Base-by-base conservation (phyloP, 2,797 vertebrate species). In the Aythya fuligula region DNA sequence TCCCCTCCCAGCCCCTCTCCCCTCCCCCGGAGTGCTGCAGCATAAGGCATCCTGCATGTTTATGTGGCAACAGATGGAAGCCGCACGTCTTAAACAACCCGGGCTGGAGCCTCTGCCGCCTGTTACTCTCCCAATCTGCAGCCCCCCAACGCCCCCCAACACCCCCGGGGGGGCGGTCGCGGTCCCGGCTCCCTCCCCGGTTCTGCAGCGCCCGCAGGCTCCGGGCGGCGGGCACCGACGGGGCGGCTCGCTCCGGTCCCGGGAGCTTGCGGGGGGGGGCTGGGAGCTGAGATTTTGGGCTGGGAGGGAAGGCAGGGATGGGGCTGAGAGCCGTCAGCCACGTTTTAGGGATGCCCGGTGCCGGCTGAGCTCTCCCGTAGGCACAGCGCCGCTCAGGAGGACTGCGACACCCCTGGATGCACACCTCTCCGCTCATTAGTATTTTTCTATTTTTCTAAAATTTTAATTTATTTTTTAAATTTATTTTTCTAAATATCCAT, bases 311-410 rank as follows among this genome's bases (percentile, higher is more conserved):
- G 62, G 80, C 95, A 94, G 62, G 85, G 94, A 97, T 98, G 97
- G 88, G 90, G 95, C 97, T 94, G 80, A 97, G 98, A 98, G 97
- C 58, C 9, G 13, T 60, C 58, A 60, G 53, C 64, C 87, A 24
- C 22, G 34, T 64, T 67, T 72, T 81, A 67, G 84, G 21, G 13
- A 36, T 41, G 81, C 60, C 11, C 17, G 15, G 67, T 36, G 57
- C 34, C 18, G 36, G 30, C 78, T 58, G 71, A 47, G 78, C 85
- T 82, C 53, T 51, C 24, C 51, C 14, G 47, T 49, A 49, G 47
- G 47, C 27, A 15, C 27, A 27, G 51, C 27, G 5, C 51, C 25
- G 14, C 27, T 53, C 51, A 27, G 51, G 25, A 9, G 25, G 25
- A 53, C 51, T 14, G 51, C 51, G 51, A 27, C 51, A 27, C 14